Base-by-base conservation (phyloP, 2,797 vertebrate species). In the Malurus splendens region DNA sequence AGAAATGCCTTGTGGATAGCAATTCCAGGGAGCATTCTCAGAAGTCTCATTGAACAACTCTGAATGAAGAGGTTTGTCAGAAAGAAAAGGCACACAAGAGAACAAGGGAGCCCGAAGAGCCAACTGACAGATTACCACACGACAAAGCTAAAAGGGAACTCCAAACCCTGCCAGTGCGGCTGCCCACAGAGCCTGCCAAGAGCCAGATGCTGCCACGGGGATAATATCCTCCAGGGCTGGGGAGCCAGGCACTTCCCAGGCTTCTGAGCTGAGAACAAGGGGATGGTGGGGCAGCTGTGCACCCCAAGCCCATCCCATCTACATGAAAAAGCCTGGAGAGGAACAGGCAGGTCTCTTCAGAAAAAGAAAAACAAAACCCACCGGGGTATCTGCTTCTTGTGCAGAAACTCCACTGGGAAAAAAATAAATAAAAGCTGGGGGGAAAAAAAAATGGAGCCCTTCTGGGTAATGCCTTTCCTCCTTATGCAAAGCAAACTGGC, bases 201-300 rank as follows among this genome's bases (percentile, higher is more conserved):
- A 94, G 89, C 89, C 95, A 95, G 93, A 90, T 92, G 94, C 95
- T 95, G 84, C 93, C 73, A 57, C 54, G 0, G 70, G 90, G 64
- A 87, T 59, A 89, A 80, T 47, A 30, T 68, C 82, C 84, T 88
- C 59, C 71, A 59, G 78, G 82, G 81, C 78, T 60, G 45, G 48
- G 76, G 56, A 90, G 81, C 30, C 7, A 9, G 86, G 73, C 11
- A 10, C 73, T 85, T 85, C 70, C 47, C 89, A 82, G 76, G 47
- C 52, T 32, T 22, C 74, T 0, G 2, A 75, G 55, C 52, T 47
- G 75, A 64, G 50, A 64, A 82, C 62, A 74, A 82, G 72, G 33
- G 60, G 59, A 55, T 65, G 50, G 57, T 82, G 67, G 51, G 51
- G 42, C 67, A 91, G 88, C 72, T 88, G 75, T 20, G 72, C 33